These are phyloP conservation scores for Drosophila ironensis DNA, from an alignment of 1,140 invertebrate species.

Conservation along the genomic window DNA sequence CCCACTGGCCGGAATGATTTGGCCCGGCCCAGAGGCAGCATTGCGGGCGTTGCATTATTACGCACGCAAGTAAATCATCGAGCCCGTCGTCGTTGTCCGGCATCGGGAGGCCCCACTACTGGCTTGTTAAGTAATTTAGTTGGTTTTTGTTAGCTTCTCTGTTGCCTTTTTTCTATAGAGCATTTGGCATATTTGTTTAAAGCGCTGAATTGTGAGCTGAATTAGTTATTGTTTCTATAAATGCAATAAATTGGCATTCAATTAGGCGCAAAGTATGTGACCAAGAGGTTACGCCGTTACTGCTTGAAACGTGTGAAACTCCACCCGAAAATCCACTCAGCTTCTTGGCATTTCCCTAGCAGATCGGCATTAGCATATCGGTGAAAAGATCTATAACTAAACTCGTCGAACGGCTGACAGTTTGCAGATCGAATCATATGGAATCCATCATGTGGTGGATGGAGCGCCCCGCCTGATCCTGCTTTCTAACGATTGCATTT, in stretches of 20 bases:
- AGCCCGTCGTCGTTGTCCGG: constrained; percentile 23
- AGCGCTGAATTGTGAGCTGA: constrained; percentile 23
- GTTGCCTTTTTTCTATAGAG: constrained; percentile 25
- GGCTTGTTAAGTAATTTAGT: constrained; percentile 79
- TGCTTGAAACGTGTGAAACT: neutral
- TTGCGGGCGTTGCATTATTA: constrained; percentile 79
- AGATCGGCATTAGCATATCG: constrained; percentile 43
- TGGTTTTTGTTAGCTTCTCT: constrained; percentile 10
- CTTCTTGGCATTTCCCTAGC: constrained; percentile 24
- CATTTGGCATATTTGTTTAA: constrained; percentile 51
- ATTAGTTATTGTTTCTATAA: constrained; percentile 55
- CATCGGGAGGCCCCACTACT: constrained; percentile 13
- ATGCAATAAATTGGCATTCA: constrained; percentile 60
- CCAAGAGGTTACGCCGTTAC: too few relatives aligned
- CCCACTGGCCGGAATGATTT: constrained; percentile 7
- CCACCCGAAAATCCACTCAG: too few relatives aligned
- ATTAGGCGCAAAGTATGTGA: constrained; percentile 63
- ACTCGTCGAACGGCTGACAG: constrained; percentile 18
- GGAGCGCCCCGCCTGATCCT: constrained; percentile 5
- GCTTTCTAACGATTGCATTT: constrained; percentile 74
- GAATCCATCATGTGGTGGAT: constrained; percentile 12
- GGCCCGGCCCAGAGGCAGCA: constrained; percentile 27
- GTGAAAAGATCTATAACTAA: constrained; percentile 38
- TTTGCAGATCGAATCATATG: constrained; percentile 10
- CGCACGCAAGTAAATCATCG: constrained; percentile 78